Base-by-base conservation (phyloP, 2,797 vertebrate species). In the Lerista edwardsae region DNA sequence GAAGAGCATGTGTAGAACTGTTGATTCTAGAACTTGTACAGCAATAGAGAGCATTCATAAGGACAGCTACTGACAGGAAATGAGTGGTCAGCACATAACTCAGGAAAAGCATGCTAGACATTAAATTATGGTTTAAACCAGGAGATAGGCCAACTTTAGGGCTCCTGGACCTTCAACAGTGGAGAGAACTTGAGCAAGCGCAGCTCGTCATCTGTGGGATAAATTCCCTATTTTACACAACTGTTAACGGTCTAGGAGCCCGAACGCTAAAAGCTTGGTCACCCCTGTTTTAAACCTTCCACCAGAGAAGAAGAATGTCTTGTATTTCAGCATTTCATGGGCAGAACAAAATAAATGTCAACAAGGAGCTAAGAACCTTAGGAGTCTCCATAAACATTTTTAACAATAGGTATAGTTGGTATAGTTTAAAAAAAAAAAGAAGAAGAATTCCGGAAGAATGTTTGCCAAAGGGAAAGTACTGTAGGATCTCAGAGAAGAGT, bases 1-100 rank as follows among this genome's bases (percentile, higher is more conserved):
- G 27, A 39, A 89, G 79, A 8, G 0, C 0, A 4, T 87, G 76
- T 82, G 19, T 10, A 47, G 8, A 51, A 71, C 39, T 80, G 75
- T 41, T 85, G 85, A 77, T 0, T 61, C 29, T 10, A 59, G 69
- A 93, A 84, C 4, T 75, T 2, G 36, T 31, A 47, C 1, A 6
- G 36, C 74, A 65, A 85, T 39, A 25, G 79, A 31, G 81, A 23
- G 11, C 51, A 88, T 92, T 85, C 27, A 36, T 23, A 41, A 65
- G n/a, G 39, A 69, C 73, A 76, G 57, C 3, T 39, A 39, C 6
- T 69, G n/a, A 83, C 34, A 91, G 55, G 84, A 86, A 74, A 80
- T 0, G 0, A 90, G 14, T 55, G 39, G 1, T 0, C 0, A 90
- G 36, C 39, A 84, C 64, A 57, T 77, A 84, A 34, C n/a, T 79